Evolutionary conservation across 2,797 vertebrate genomes (phyloP), one percentile per base, ranked within the genome.

Genomic region (Rhinichthys osculus): DNA sequence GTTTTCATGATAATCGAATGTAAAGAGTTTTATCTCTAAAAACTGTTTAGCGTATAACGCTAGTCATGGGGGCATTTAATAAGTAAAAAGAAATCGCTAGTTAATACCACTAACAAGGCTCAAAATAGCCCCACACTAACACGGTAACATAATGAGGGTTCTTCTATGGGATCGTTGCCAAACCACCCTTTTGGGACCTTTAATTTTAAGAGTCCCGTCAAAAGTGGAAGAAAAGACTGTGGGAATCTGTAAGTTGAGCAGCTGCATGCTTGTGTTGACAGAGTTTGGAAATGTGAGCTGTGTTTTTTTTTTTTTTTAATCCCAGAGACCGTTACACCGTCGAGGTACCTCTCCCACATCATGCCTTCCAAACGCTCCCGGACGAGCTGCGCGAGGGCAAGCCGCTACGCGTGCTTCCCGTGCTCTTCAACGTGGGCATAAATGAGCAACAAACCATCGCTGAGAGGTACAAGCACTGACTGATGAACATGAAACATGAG

Each of bases 401-500:
- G 87, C 93, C 95, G 70, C 93, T 99, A 11, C 96, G 89, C 67
- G 96, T 98, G 40, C 94, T 96, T 78, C 98, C 98, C 0, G 96
- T 99, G 14, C 96, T 99, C 89, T 99, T 99, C 88, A 99, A 99
- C 17, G 94, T 99, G 88, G 98, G 98, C 86, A 99, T 99, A 94
- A 99, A 99, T 86, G 98, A 99, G 85, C 98, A 99, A 91, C 98
- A 99, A 92, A 99, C 98, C 5, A 95, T 99, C 86, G 98, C 98
- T 83, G 98, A 99, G 93, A 98, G 98, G 98, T 99, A 95, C 90
- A 50, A 35, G 50, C 21, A 42, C 64, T 13, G 5, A 78, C 14
- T n/a, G 16, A 78, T 54, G 35, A 19, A 50, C 42, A 23, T 21
- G 6, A 78, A 66, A 67, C 40, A 38, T 52, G 10, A 40, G 30